These are phyloP conservation scores for Protomyctophum bolini DNA, from an alignment of 2,113 vertebrate genomes.

Conservation along the genomic window DNA sequence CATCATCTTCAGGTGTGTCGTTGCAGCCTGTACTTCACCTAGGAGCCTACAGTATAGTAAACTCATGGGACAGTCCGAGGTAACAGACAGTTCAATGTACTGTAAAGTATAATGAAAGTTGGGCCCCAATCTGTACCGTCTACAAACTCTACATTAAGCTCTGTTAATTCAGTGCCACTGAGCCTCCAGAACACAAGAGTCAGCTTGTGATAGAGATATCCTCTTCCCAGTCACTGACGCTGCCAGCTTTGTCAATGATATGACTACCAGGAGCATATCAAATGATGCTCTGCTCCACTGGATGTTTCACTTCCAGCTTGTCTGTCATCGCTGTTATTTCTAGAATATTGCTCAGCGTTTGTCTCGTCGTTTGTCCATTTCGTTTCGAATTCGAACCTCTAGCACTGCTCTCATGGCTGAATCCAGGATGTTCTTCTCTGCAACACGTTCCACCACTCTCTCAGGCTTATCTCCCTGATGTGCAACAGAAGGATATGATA, in stretches of 20 bases:
- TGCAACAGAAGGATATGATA: slow-evolving; percentile 1
- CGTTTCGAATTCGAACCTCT: slow-evolving; percentile 80
- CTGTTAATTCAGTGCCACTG: slow-evolving; percentile 12
- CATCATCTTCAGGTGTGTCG: too few species aligned
- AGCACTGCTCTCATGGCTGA: slow-evolving; percentile 83
- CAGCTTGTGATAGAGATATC: slow-evolving; percentile 4
- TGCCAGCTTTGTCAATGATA: slow-evolving; percentile 7
- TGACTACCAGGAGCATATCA: slow-evolving; percentile 10
- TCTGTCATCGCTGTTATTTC: slow-evolving; percentile 3
- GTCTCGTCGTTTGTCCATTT: slow-evolving; percentile 85
- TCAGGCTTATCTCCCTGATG: slow-evolving; percentile 84
- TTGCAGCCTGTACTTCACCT: too few species aligned
- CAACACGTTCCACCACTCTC: slow-evolving; percentile 82
- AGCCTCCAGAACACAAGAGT: slow-evolving; percentile 1
- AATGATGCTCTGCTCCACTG: slow-evolving; percentile 10
- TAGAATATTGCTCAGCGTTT: slow-evolving; percentile 70
- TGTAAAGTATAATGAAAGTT: slow-evolving; percentile 26
- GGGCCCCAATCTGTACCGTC: not conserved
- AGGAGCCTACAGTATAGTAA: too few species aligned
- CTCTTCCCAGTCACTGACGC: slow-evolving; percentile 15
- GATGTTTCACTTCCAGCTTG: not conserved
- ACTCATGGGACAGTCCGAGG: slow-evolving; percentile 16
- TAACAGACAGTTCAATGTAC: slow-evolving; percentile 31
- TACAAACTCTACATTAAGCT: not conserved
- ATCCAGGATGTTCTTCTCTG: slow-evolving; percentile 83